Percentiles rank a stretch among this genome's conserved stretches.
These are phyloP conservation scores for Sylvia borin DNA, from an alignment of 2,797 vertebrate species.

Conservation along the genomic window DNA sequence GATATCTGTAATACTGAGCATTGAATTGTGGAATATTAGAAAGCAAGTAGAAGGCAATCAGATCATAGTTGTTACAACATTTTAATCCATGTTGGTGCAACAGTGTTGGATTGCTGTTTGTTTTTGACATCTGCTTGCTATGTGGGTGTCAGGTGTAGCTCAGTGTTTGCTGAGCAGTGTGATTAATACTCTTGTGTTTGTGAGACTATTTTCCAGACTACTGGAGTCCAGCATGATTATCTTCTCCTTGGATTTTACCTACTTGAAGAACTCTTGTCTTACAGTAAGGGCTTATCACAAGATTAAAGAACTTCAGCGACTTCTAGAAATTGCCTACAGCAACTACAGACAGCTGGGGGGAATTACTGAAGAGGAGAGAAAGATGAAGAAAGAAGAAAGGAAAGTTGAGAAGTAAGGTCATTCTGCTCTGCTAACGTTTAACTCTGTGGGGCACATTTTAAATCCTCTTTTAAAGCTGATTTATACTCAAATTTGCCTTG, in stretches of 20 bases:
- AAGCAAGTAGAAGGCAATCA: background rate
- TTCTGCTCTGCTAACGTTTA: background rate
- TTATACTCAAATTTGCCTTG: background rate
- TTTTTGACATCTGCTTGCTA: background rate
- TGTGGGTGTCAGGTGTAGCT: background rate
- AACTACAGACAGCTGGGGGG: conserved; percentile 83
- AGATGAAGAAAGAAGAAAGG: conserved; percentile 67
- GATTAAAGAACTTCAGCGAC: conserved; percentile 73
- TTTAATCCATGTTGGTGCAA: background rate
- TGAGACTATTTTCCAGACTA: background rate
- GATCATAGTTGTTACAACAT: background rate
- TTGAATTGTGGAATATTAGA: background rate
- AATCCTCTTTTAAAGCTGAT: background rate
- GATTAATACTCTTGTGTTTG: background rate
- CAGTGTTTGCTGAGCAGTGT: background rate
- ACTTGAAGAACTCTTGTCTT: conserved; percentile 34
- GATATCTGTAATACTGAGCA: background rate
- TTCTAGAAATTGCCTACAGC: conserved; percentile 78
- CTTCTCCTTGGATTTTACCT: background rate
- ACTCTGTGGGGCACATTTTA: background rate
- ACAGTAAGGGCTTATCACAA: conserved; percentile 80
- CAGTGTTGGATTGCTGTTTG: background rate
- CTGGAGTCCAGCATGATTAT: background rate
- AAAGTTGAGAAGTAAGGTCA: conserved; percentile 72
- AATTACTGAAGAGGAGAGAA: conserved; percentile 75